phyloP scores from a whole-genome alignment of 2,797 vertebrate species.

The Molossus alvarezi region DNA sequence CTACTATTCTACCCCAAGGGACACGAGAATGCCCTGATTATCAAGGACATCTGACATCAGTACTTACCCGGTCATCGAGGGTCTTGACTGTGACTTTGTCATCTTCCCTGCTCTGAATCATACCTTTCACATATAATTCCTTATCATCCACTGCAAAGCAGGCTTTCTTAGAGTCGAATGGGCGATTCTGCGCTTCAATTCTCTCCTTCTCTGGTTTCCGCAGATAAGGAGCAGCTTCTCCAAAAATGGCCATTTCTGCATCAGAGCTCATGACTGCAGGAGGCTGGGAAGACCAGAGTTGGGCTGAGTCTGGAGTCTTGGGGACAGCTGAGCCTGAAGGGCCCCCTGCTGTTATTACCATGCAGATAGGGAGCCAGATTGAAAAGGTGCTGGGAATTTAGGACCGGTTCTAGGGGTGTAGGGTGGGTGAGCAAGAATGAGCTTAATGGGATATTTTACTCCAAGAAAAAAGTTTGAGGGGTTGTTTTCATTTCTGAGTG shows the following conservation, averaged over 20 bases:
- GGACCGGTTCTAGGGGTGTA: not conserved
- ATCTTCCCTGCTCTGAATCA: conserved; percentile 90
- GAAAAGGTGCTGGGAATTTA: not conserved
- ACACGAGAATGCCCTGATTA: not conserved
- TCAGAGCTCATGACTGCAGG: conserved; percentile 92
- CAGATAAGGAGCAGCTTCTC: conserved; percentile 93
- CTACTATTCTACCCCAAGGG: not conserved
- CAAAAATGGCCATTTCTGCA: conserved; percentile 94
- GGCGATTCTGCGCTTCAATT: conserved; percentile 93
- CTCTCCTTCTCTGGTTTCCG: conserved; percentile 95
- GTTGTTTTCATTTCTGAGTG: not conserved
- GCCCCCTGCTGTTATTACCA: not conserved
- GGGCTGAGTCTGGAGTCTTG: not conserved
- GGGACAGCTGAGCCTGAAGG: not conserved
- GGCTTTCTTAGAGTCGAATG: conserved; percentile 95
- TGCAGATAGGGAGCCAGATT: not conserved
- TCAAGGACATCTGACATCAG: not conserved
- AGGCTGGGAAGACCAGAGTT: conserved; percentile 19
- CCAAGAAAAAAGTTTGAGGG: not conserved
- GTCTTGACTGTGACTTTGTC: conserved; percentile 94
- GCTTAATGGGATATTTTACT: not conserved
- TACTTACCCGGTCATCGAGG: conserved; percentile 91
- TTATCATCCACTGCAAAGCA: conserved; percentile 92
- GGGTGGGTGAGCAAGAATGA: not conserved
- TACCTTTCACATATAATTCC: conserved; percentile 93